These are phyloP conservation scores for Romanomermis culicivorax DNA, from an alignment of 2,888 invertebrate genomes.

Conservation along the genomic window DNA sequence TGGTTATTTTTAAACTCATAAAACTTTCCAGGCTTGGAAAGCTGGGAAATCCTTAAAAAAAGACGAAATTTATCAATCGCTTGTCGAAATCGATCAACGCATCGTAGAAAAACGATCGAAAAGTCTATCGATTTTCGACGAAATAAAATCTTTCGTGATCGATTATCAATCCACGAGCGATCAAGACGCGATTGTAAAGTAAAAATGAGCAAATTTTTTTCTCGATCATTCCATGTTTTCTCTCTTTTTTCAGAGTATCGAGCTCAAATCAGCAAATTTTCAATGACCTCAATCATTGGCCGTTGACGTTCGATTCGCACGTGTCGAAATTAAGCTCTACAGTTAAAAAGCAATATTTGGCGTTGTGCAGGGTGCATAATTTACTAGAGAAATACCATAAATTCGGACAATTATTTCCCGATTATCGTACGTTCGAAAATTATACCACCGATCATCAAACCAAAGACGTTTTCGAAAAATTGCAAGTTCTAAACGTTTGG, in stretches of 20 bases:
- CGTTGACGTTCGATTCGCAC: background rate
- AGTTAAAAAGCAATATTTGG: conserved; percentile 2
- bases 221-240: too few species aligned
- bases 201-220: too few species aligned
- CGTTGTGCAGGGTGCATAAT: conserved; percentile 39
- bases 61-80: background rate
- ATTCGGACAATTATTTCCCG: conserved; percentile 61
- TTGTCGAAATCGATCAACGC: background rate
- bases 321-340: too few species aligned
- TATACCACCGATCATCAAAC: conserved; percentile 50
- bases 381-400: conserved; percentile 50
- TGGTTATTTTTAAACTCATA: too few species aligned
- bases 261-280: too few species aligned
- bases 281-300: background rate
- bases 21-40: background rate
- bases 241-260: too few species aligned
- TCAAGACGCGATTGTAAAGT: too few species aligned
- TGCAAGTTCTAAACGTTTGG: conserved; percentile 68
- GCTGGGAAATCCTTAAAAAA: background rate
- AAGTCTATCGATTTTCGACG: background rate
- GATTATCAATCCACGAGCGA: background rate
- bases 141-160: background rate
- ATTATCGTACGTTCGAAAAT: conserved; percentile 51
- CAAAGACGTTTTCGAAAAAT: conserved; percentile 42
- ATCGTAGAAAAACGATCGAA: background rate